Evolutionary conservation across 2,113 vertebrate species (phyloP), one percentile per base, ranked within the genome.

Genomic region (Pagrus major): DNA sequence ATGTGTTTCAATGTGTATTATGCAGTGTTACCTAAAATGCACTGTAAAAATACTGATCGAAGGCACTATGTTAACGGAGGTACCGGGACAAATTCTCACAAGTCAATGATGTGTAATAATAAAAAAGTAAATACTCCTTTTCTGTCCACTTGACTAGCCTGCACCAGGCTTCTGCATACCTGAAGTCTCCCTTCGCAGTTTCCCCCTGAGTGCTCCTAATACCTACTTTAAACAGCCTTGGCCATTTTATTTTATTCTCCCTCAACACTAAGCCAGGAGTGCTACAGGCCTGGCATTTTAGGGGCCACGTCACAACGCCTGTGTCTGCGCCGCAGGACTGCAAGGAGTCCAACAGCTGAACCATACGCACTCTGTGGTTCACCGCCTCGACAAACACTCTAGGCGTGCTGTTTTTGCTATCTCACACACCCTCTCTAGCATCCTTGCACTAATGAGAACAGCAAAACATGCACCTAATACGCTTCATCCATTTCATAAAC

Each of bases 251-350:
- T 88, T 83, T 54, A 78, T 66, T 87, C 83, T 59, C 56, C 49
- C 65, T 73, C 41, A 15, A 74, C 76, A 71, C 56, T 55, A 56
- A 70, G 61, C 71, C 79, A 75, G 72, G 56, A 84, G 71, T 42
- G 56, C 74, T n/a, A 73, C 65, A 76, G 66, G 66, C 69, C 80
- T 89, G 79, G 85, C 79, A 78, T 81, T 91, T 81, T 65, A 70
- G 33, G 81, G 73, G 84, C 90, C 78, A 87, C 56, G 81, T 86
- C 86, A 84, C 79, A 68, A 25, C 25, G 78, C 80, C 82, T 39
- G 78, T 56, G 64, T 69, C 86, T 71, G 80, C 51, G 41, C 85
- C 15, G 29, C 84, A 75, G 76, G 80, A 65, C 78, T 70, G 72
- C 80, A 44, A 73, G 64, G 74, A 75, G 86, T 88, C 84, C 84